A percentile compares a stretch with the other conserved stretches of the same genome.
These are phyloP conservation scores for Adela reaumurella DNA, from an alignment of 2,888 invertebrate species.

Conservation along the genomic window DNA sequence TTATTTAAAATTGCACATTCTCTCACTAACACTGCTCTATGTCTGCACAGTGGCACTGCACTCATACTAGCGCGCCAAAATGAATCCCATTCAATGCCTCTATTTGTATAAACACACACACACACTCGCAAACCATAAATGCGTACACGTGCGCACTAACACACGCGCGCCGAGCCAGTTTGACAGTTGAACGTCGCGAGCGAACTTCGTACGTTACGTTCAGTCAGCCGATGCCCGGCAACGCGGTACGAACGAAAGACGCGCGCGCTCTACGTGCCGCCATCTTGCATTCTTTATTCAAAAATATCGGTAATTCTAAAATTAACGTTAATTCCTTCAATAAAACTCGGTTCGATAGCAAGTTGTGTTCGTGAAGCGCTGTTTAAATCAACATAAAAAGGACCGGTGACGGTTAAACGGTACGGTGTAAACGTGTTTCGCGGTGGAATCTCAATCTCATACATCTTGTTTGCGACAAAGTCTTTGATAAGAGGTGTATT, in stretches of 20 bases:
- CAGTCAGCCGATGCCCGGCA: slow-evolving; percentile 52
- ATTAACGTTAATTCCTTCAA: not conserved
- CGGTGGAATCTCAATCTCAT: not conserved
- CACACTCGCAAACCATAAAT: not conserved
- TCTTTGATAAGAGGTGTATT: not conserved
- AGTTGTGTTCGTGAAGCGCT: not conserved
- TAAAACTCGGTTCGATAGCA: not conserved
- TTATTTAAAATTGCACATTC: not conserved
- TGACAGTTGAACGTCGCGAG: slow-evolving; percentile 35
- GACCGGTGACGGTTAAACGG: not conserved
- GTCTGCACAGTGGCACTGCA: not conserved
- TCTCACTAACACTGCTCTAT: not conserved
- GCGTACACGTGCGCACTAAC: not conserved
- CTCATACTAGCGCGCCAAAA: not conserved
- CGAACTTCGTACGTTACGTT: slow-evolving; percentile 15
- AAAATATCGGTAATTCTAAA: not conserved
- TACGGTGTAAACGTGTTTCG: not conserved
- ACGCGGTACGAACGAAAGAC: slow-evolving; percentile 25
- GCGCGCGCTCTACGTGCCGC: slow-evolving; percentile 19
- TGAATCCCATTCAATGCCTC: not conserved
- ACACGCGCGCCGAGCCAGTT: slow-evolving; percentile 31
- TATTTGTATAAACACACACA: not conserved
- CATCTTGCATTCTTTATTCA: not conserved
- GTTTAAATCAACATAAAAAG: no score
- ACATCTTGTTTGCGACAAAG: not conserved